Evolutionary conservation across 1,140 invertebrate species (phyloP), one percentile per base, ranked within the genome.

Genomic region (Drosophila littoralis): DNA sequence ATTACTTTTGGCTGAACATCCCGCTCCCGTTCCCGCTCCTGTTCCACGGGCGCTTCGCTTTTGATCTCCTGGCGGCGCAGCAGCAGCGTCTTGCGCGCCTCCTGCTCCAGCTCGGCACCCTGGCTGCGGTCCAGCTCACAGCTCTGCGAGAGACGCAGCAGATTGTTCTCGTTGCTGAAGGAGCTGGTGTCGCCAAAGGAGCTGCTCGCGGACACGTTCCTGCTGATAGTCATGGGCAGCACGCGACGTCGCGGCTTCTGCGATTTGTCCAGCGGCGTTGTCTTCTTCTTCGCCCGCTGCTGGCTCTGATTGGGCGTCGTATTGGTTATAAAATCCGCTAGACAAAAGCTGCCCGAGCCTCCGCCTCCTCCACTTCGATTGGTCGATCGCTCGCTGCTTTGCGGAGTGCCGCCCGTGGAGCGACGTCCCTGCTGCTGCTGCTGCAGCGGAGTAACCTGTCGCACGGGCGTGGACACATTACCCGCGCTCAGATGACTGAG

Each of bases 151-250:
- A 91, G 73, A 13, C 88, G 71, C 40, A 78, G 73, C 6, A 92
- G 46, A 57, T 92, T 92, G 35, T 92, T 92, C 9, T 92, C 91
- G 43, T 86, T 82, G 54, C 91, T 91, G 60, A 92, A 92, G 10
- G 91, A 90, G 43, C 88, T 90, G 35, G 78, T 81, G 17, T 77
- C 83, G 1, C 88, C 90, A 69, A 92, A 92, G 7, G 80, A 70
- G 6, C 63, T 63, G 51, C 48, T 59, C 9, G 63, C 55, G 0
- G 79, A 81, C 3, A 73, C 82, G 54, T 73, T 83, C 33, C 77
- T 86, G 43, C 81, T 86, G 6, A 92, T 80, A 8, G 86, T 91
- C 68, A 77, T 92, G 13, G 91, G 91, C 6, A 91, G 54, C 2
- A 92, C 91, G 35, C 91, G 78, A 6, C 90, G 84, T 28, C 80